Evolutionary conservation across 92 coral and sea anemone species (phyloP).

Genomic region (Siderastrea siderea): DNA sequence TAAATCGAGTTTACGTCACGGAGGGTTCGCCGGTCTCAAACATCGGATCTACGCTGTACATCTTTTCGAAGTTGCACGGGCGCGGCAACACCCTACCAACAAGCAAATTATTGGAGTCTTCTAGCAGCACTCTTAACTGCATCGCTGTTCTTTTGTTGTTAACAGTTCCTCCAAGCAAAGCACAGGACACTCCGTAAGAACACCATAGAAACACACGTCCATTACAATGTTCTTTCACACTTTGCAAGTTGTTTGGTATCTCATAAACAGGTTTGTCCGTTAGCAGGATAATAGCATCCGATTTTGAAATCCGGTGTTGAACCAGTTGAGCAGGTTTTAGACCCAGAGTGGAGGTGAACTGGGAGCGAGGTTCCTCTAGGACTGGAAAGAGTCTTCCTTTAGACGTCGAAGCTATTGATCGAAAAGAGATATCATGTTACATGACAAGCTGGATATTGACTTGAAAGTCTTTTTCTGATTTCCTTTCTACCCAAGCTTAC

Average conservation of each 20-base stretch:
- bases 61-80: constrained; percentile 46
- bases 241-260: neutral
- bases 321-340: constrained; percentile 15
- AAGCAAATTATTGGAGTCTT: constrained; percentile 65
- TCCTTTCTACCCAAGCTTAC: no score
- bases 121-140: constrained; percentile 59
- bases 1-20: constrained; percentile 6
- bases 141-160: constrained; percentile 65
- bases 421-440: neutral
- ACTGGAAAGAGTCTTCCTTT: constrained; percentile 14
- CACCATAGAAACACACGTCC: constrained; percentile 43
- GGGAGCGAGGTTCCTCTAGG: constrained; percentile 17
- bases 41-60: constrained; percentile 58
- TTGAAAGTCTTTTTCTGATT: no score
- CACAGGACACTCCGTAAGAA: constrained; percentile 46
- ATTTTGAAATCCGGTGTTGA: constrained; percentile 21
- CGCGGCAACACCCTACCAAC: constrained; percentile 68
- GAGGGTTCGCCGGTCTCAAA: constrained; percentile 62
- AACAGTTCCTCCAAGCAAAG: constrained; percentile 65
- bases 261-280: constrained; percentile 32
- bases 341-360: neutral
- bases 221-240: neutral
- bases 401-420: neutral
- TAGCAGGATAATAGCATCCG: constrained; percentile 13
- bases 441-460: no score